Conservation (phyloP, 2,113 vertebrate species). For the Sclerurus mexicanus region DNA sequence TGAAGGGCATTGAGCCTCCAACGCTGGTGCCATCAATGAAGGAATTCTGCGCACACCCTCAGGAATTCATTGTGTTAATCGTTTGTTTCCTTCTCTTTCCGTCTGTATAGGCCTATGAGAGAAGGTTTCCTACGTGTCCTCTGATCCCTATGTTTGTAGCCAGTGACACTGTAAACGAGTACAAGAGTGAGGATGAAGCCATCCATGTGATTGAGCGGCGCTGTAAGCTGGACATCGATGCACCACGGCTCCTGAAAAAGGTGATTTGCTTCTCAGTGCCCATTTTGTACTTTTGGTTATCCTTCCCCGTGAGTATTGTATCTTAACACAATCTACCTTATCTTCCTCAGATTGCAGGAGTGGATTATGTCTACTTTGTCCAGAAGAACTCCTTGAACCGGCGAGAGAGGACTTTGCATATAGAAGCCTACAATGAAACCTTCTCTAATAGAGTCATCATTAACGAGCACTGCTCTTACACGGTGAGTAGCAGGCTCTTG, state of each 20-base stretch:
- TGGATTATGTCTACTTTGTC: conserved; percentile 95
- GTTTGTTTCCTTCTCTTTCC: background rate
- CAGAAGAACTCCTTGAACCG: conserved; percentile 93
- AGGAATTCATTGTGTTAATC: background rate
- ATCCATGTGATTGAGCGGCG: conserved; percentile 83
- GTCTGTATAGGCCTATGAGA: conserved; percentile 84
- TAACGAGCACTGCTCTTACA: conserved; percentile 92
- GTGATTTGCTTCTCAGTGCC: conserved; percentile 54
- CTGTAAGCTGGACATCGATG: conserved; percentile 91
- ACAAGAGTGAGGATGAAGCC: conserved; percentile 83
- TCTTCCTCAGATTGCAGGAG: conserved; percentile 86
- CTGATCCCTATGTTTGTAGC: conserved; percentile 95
- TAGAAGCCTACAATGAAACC: conserved; percentile 94
- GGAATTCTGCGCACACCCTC: rapidly evolving
- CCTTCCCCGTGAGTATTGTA: background rate
- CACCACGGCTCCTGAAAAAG: conserved; percentile 92
- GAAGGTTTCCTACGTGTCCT: conserved; percentile 90
- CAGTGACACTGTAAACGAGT: conserved; percentile 87
- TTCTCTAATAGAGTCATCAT: conserved; percentile 95
- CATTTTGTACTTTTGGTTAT: background rate
- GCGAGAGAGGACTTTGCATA: conserved; percentile 90
- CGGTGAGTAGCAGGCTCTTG: conserved; percentile 76
- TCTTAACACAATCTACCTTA: background rate
- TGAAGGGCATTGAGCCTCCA: background rate
- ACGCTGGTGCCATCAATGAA: rapidly evolving